Conservation (phyloP, 2,113 vertebrate species). For the Cryptomyrus ogoouensis region DNA sequence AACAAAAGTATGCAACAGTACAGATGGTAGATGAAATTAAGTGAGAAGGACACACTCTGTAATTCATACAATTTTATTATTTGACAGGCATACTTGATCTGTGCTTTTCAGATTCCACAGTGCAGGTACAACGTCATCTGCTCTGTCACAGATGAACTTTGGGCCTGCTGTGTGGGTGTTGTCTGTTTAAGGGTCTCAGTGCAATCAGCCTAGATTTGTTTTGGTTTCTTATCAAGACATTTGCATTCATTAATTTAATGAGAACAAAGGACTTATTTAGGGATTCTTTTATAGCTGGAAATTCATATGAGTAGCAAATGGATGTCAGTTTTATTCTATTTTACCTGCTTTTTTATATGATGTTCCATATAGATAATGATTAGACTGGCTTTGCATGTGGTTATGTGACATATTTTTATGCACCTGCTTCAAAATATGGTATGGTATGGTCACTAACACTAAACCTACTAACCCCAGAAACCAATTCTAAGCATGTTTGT, state of each 20-base stretch:
- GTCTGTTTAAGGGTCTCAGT: not conserved
- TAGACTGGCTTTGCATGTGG: not conserved
- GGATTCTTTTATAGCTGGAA: not conserved
- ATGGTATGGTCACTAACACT: not conserved
- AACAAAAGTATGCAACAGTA: not conserved
- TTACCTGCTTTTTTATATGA: not conserved
- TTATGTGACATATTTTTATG: not conserved
- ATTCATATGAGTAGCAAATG: not conserved
- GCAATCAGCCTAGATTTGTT: not conserved
- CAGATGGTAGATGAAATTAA: not conserved
- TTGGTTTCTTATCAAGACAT: not conserved
- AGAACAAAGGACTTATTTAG: not conserved
- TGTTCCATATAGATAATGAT: not conserved
- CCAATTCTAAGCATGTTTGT: not conserved
- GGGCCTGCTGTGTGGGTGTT: not conserved
- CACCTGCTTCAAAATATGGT: not conserved
- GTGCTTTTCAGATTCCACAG: not conserved
- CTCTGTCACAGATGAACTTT: not conserved
- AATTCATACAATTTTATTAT: not conserved
- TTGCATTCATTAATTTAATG: not conserved
- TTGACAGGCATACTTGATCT: not conserved
- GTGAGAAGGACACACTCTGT: not conserved
- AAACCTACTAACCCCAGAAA: not conserved
- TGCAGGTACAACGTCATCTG: not conserved
- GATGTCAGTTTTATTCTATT: not conserved